Percentiles rank a stretch among this genome's conserved stretches.
Conservation (phyloP, 1,140 invertebrate genomes). For the Delia radicum region DNA sequence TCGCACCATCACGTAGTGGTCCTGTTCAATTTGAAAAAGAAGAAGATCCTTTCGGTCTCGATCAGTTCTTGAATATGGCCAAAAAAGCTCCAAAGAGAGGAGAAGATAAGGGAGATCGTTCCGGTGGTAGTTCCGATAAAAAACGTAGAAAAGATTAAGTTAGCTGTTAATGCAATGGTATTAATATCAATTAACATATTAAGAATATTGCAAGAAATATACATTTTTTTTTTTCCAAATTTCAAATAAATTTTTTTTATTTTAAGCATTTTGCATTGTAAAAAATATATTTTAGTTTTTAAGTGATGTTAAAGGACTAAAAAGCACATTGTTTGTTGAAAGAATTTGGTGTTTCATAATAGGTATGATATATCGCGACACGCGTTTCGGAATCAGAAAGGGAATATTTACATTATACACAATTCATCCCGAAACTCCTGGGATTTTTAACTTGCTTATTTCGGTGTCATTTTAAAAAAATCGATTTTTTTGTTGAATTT, state of each 20-base stretch:
- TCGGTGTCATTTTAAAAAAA: no score
- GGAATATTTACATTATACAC: no score
- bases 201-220: background rate
- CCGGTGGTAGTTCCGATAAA: constrained; percentile 33
- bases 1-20: constrained; percentile 68
- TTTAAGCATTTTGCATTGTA: background rate
- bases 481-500: no score
- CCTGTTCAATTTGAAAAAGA: constrained; percentile 96
- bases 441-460: no score
- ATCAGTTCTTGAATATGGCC: constrained; percentile 96
- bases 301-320: no score
- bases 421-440: no score
- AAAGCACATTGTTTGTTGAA: no score
- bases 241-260: background rate
- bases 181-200: background rate
- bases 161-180: no score
- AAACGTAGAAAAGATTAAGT: constrained; percentile 31
- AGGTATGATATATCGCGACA: no score
- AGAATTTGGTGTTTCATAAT: no score
- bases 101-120: constrained; percentile 43
- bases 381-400: no score
- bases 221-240: background rate
- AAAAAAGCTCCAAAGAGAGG: constrained; percentile 70
- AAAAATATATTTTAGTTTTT: no score
- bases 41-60: constrained; percentile 95